These are phyloP conservation scores for Drosophila suboccidentalis DNA, from an alignment of 2,888 invertebrate species.

Conservation along the genomic window DNA sequence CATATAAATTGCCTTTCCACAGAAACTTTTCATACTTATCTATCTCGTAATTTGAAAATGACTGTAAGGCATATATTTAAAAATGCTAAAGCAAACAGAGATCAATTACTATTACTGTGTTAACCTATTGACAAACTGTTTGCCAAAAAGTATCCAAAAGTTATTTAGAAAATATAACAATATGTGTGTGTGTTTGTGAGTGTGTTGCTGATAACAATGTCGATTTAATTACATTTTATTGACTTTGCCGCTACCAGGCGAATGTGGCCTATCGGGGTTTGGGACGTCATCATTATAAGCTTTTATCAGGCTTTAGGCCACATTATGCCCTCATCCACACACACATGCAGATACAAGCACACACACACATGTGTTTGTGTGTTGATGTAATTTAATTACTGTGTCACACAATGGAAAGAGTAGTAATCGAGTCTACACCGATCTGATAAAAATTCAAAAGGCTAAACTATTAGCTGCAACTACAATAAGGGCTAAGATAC, in stretches of 20 bases:
- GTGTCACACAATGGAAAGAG: conserved; percentile 11
- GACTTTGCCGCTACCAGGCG: conserved; percentile 46
- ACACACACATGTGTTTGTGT: conserved; percentile 6
- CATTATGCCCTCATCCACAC: conserved; percentile 44
- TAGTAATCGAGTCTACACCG: conserved; percentile 1
- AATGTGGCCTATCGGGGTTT: conserved; percentile 24
- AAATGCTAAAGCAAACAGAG: neutral
- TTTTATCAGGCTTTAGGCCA: conserved; percentile 55
- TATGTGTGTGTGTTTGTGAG: conserved; percentile 24
- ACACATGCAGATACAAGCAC: conserved; percentile 1
- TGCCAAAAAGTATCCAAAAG: conserved; percentile 16
- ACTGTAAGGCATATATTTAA: neutral
- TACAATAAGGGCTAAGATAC: neutral
- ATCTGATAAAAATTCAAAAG: conserved; percentile 12
- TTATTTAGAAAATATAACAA: conserved; percentile 41
- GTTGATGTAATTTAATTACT: conserved; percentile 65
- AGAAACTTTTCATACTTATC: neutral
- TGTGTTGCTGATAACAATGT: conserved; percentile 70
- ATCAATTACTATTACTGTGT: neutral
- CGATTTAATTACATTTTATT: conserved; percentile 81
- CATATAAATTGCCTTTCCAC: conserved; percentile 11
- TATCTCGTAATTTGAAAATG: neutral
- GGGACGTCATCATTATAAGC: conserved; percentile 66
- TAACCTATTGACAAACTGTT: conserved; percentile 26
- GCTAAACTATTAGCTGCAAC: neutral